Base-by-base conservation (phyloP, 2,888 invertebrate genomes). In the Lasioglossum oenotherae region DNA sequence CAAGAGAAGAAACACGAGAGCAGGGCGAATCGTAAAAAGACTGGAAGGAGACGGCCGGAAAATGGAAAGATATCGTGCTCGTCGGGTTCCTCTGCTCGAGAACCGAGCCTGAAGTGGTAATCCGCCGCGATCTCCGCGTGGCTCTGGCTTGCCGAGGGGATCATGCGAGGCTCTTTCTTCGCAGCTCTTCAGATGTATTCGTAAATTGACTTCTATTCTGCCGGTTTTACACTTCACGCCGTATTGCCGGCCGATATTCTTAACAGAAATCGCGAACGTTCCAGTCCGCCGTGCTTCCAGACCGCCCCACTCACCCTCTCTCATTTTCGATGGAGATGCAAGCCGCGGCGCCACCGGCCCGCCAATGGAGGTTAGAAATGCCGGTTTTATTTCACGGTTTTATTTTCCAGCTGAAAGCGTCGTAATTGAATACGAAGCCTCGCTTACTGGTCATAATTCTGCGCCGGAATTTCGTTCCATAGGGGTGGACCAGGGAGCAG, bases 21-120 rank as follows among this genome's bases (percentile, higher is more conserved):
- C 60, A 19, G 53, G 73, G 67, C 74, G 67, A 80, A 72, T 81
- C 80, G 85, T 80, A 85, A 83, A 88, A 79, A 67, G 85, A 46
- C 76, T 67, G 71, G 60, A 77, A 44, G 69, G 73, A 69, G 78
- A 80, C 49, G 49, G 78, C 72, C 41, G 76, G 86, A 76, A 88
- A 89, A 88, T 91, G 84, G 90, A 79, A 88, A 90, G 84, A 80
- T 83, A 84, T 88, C 91, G 83, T 78, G 82, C 82, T 81, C 74
- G 74, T 82, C 71, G 85, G 77, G 74, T 74, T 76, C 71, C 82
- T 79, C 74, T 74, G 69, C 86, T 77, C 46, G 41, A 60, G 75
- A 57, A 49, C 81, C 75, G 81, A 74, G 85, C 73, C 73, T 31
- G 81, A 78, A 79, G 64, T 74, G 73, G 80, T 90, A 89, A 89